Percentiles rank a stretch among this genome's conserved stretches.
Conservation (phyloP, 2,113 vertebrate genomes). For the Neogobius melanostomus region DNA sequence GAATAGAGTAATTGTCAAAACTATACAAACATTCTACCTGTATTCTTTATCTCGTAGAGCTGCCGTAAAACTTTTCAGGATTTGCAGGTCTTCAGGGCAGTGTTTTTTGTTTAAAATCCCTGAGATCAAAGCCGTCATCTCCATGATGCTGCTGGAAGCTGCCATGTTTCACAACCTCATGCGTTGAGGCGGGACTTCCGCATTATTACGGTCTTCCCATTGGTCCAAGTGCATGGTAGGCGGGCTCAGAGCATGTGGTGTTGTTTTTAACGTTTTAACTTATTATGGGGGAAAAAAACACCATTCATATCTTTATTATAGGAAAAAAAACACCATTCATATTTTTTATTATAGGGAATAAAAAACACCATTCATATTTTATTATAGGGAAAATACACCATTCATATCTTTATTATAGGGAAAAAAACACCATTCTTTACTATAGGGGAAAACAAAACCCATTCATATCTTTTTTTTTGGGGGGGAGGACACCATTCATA, state of each 20-base stretch:
- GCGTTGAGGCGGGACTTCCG: slow-evolving; percentile 35
- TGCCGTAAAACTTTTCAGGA: slow-evolving; percentile 62
- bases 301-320: neutral
- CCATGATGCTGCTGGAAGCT: slow-evolving; percentile 29
- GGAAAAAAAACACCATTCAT: no score
- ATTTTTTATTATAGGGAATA: no score
- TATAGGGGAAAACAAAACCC: no score
- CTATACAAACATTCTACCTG: slow-evolving; percentile 55
- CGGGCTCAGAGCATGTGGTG: slow-evolving; percentile 38
- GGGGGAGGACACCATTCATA: no score
- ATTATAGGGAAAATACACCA: no score
- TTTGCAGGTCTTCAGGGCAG: slow-evolving; percentile 51
- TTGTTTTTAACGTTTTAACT: neutral
- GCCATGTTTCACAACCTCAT: slow-evolving; percentile 57
- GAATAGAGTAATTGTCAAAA: neutral
- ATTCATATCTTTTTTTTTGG: no score
- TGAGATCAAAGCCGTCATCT: slow-evolving; percentile 41
- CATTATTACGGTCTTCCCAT: neutral
- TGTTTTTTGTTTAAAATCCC: slow-evolving; percentile 55
- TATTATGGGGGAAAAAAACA: neutral
- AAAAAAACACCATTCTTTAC: no score
- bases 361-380: no score
- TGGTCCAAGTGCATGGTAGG: slow-evolving; percentile 36
- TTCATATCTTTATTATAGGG: no score
- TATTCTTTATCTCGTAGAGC: slow-evolving; percentile 66